phyloP scores from a whole-genome alignment of 2,888 invertebrate species.

The Spilarctia lutea region DNA sequence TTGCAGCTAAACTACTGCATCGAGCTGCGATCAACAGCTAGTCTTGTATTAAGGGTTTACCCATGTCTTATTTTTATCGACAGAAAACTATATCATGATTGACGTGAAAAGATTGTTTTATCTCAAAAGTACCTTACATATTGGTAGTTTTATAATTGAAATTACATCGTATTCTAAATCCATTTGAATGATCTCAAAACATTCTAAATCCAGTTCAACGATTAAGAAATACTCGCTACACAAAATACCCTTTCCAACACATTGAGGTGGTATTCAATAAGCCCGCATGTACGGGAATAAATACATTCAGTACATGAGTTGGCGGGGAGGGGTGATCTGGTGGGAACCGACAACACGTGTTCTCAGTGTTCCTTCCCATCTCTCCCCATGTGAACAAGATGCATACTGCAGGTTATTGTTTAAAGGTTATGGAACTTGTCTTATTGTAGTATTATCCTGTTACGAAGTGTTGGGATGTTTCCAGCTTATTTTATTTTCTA shows the following conservation, averaged over 20 bases:
- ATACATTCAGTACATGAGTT: constrained; percentile 26
- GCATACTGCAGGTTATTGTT: constrained; percentile 62
- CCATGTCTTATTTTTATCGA: too few species aligned
- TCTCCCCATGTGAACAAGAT: constrained; percentile 70
- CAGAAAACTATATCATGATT: too few species aligned
- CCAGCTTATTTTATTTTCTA: background rate
- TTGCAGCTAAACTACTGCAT: too few species aligned
- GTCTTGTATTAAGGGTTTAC: too few species aligned
- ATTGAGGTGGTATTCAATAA: constrained; percentile 60
- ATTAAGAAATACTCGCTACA: constrained; percentile 35
- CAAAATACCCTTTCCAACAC: constrained; percentile 41
- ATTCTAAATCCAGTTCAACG: background rate
- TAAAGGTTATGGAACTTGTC: constrained; percentile 47
- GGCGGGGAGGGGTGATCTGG: constrained; percentile 41
- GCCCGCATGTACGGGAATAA: constrained; percentile 69
- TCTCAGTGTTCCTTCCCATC: constrained; percentile 48
- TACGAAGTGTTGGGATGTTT: constrained; percentile 6
- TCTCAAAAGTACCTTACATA: too few species aligned
- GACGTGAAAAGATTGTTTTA: too few species aligned
- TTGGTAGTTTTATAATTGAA: too few species aligned
- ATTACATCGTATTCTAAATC: background rate
- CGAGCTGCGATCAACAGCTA: too few species aligned
- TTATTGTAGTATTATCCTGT: constrained; percentile 17
- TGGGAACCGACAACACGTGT: constrained; percentile 77
- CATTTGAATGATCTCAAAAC: background rate